These are phyloP conservation scores for Chloropsis cyanopogon DNA, from an alignment of 2,113 vertebrate genomes.

Conservation along the genomic window DNA sequence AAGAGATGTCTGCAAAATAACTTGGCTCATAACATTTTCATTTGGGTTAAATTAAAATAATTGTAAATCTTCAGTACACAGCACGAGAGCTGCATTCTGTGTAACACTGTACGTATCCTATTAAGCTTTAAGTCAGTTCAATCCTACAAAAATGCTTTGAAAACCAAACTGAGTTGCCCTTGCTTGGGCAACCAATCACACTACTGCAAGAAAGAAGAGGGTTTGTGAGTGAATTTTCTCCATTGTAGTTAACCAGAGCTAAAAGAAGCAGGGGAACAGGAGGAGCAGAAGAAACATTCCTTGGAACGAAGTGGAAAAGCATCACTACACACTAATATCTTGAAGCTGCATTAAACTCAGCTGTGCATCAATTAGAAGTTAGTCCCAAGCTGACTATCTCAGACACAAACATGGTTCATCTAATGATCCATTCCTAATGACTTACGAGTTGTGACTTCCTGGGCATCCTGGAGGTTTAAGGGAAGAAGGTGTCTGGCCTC, in stretches of 20 bases:
- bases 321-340: slow-evolving; percentile 26
- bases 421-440: background rate
- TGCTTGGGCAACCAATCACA: background rate
- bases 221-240: background rate
- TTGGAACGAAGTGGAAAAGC: background rate
- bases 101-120: background rate
- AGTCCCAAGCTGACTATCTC: background rate
- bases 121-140: background rate
- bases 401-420: background rate
- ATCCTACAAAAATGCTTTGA: slow-evolving; percentile 27
- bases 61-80: slow-evolving; percentile 45
- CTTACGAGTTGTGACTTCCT: background rate
- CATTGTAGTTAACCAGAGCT: background rate
- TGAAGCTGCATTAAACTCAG: slow-evolving; percentile 18
- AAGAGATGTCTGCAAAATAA: slow-evolving; percentile 58
- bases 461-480: background rate
- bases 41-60: slow-evolving; percentile 70
- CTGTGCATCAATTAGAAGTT: slow-evolving; percentile 14
- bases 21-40: slow-evolving; percentile 55
- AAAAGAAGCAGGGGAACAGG: slow-evolving; percentile 16
- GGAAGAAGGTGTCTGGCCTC: background rate
- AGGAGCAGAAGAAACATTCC: slow-evolving; percentile 4
- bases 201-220: background rate
- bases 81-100: slow-evolving; percentile 20
- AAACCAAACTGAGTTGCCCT: slow-evolving; percentile 1